Evolutionary conservation across 2,113 vertebrate genomes (phyloP).

Genomic region (Percopsis transmontana): DNA sequence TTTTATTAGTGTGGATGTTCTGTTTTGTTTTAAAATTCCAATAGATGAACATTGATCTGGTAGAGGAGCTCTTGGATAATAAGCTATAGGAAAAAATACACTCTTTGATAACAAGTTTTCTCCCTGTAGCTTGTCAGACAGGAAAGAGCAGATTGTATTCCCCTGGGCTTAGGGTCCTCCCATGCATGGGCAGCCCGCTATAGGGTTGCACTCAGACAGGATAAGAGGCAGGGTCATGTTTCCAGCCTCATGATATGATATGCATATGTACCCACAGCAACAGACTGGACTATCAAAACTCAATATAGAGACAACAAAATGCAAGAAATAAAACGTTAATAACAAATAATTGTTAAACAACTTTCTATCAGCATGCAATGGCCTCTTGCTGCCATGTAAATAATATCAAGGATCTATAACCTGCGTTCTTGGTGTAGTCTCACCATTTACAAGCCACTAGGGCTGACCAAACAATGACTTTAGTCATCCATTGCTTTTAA

Average conservation of each 20-base stretch:
- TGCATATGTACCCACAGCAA: not conserved
- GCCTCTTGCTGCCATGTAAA: not conserved
- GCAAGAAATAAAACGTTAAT: no score
- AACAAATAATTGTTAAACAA: no score
- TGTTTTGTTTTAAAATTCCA: no score
- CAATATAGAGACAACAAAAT: no score
- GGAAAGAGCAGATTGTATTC: slow-evolving; percentile 33
- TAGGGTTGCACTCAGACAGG: slow-evolving; percentile 36
- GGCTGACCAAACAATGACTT: slow-evolving; percentile 41
- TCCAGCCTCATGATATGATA: slow-evolving; percentile 9
- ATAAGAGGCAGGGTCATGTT: slow-evolving; percentile 23
- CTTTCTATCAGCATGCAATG: not conserved
- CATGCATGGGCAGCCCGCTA: slow-evolving; percentile 38
- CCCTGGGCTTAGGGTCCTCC: slow-evolving; percentile 33
- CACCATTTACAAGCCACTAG: slow-evolving; percentile 7
- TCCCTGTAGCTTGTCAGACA: slow-evolving; percentile 13
- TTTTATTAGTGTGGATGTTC: not conserved
- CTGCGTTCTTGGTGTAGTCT: no score
- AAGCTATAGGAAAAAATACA: no score
- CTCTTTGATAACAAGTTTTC: not conserved
- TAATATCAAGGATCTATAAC: not conserved
- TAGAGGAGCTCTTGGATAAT: slow-evolving; percentile 31
- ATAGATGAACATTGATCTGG: not conserved
- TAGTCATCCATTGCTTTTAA: slow-evolving; percentile 34
- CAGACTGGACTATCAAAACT: no score